Evolutionary conservation across 2,888 invertebrate genomes (phyloP).

Genomic region (Pammene fasciana): DNA sequence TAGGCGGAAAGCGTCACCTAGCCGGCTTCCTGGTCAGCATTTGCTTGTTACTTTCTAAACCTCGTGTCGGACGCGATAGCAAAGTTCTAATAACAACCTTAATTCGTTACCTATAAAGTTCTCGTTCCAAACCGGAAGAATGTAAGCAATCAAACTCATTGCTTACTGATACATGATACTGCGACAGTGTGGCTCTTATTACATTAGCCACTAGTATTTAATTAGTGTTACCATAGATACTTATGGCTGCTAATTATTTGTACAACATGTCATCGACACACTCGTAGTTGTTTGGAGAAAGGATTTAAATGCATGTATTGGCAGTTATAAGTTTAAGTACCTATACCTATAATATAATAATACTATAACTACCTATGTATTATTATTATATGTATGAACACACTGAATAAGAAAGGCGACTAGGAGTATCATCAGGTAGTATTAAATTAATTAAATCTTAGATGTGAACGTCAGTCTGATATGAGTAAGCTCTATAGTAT

Average conservation of each 20-base stretch:
- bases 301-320: too few relatives aligned
- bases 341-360: too few relatives aligned
- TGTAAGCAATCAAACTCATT: not conserved
- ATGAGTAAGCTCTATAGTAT: too few relatives aligned
- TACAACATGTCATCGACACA: not conserved
- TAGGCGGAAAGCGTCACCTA: conserved; percentile 22
- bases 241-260: conserved; percentile 6
- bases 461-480: too few relatives aligned
- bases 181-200: not conserved
- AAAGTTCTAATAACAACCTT: conserved; percentile 5
- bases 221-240: not conserved
- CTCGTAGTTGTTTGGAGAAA: too few relatives aligned
- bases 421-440: too few relatives aligned
- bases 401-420: too few relatives aligned
- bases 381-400: too few relatives aligned
- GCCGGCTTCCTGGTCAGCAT: conserved; percentile 26
- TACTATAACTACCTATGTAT: too few relatives aligned
- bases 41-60: conserved; percentile 21
- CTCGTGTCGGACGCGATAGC: not conserved
- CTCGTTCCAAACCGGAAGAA: not conserved
- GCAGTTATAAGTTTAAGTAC: too few relatives aligned
- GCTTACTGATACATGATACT: conserved; percentile 2
- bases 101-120: not conserved
- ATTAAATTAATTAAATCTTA: too few relatives aligned
- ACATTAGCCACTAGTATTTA: not conserved